Evolutionary conservation across 2,113 vertebrate genomes (phyloP), one percentile per base, ranked within the genome.

Genomic region (Oncorhynchus mykiss): DNA sequence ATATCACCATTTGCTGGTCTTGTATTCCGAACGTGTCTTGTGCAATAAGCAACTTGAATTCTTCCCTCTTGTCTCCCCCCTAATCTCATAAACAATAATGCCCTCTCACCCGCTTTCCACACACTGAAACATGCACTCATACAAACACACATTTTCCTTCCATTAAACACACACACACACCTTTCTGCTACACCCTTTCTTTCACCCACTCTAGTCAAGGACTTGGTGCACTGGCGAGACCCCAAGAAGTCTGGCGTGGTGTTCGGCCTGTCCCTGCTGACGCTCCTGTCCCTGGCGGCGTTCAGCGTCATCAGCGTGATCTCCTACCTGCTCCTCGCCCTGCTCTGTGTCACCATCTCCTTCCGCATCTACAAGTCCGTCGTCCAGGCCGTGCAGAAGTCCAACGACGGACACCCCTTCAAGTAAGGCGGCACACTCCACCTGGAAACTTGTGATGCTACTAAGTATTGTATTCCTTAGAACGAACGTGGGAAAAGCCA

Each of bases 321-420:
- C 27, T 96, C 97, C 45, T 96, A 97, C 93, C 93, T 97, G 86
- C 93, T 97, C 67, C 92, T 97, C 87, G 95, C 96, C 3, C 93
- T 97, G 79, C 96, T 97, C 49, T 94, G 94, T 0, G 95, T 98
- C 90, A 98, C 97, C 92, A 96, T 97, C 94, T 94, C 93, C 93
- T 96, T 96, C 86, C 95, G 96, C 54, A 91, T 97, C 90, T 97
- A 96, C 92, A 94, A 93, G 85, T 96, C 95, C 0, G 95, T 97
- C 70, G 88, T 97, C 80, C 97, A 98, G 88, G 97, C 97, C 0
- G 93, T 98, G 74, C 96, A 97, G 89, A 97, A 97, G 78, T 96
- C 96, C 24, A 92, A 83, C 5, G 96, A 98, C 0, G 97, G 97
- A 4, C 96, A 98, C 79, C 96, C 97, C 5, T 98, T 98, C 92